Percentiles rank a stretch among this genome's conserved stretches.
phyloP scores from a whole-genome alignment of 2,797 vertebrate species.

The Danio aesculapii region DNA sequence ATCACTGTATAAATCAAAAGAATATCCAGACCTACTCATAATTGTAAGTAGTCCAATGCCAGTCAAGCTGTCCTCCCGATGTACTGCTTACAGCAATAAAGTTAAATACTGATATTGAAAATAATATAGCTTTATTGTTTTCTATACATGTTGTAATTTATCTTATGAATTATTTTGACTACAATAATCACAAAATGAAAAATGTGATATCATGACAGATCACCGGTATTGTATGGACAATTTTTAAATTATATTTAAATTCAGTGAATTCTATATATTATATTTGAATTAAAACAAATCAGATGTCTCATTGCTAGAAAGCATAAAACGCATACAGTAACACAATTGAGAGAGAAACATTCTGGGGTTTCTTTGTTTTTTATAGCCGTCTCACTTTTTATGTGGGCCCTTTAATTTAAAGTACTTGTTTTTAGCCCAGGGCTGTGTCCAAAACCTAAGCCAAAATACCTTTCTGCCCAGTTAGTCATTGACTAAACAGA shows the following conservation, averaged over 20 bases:
- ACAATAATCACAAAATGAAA: no score
- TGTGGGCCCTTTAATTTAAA: not conserved
- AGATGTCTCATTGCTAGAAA: not conserved
- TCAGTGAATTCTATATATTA: no score
- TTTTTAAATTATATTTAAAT: no score
- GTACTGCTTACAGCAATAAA: not conserved
- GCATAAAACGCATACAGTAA: not conserved
- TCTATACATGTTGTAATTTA: no score
- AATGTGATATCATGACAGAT: no score
- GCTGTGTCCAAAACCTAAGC: not conserved
- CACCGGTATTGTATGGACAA: no score
- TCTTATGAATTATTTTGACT: no score
- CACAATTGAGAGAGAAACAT: not conserved
- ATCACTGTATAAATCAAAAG: not conserved
- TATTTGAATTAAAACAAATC: not conserved
- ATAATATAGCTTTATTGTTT: no score
- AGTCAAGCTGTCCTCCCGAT: not conserved
- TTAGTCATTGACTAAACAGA: constrained; percentile 8
- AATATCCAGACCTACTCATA: not conserved
- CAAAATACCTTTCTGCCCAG: not conserved
- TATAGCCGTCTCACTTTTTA: not conserved
- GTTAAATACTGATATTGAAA: not conserved
- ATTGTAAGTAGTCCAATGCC: not conserved
- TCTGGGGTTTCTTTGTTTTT: not conserved
- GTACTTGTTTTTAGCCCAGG: not conserved